phyloP scores from a whole-genome alignment of 2,113 vertebrate species.

The Amazona vittata region DNA sequence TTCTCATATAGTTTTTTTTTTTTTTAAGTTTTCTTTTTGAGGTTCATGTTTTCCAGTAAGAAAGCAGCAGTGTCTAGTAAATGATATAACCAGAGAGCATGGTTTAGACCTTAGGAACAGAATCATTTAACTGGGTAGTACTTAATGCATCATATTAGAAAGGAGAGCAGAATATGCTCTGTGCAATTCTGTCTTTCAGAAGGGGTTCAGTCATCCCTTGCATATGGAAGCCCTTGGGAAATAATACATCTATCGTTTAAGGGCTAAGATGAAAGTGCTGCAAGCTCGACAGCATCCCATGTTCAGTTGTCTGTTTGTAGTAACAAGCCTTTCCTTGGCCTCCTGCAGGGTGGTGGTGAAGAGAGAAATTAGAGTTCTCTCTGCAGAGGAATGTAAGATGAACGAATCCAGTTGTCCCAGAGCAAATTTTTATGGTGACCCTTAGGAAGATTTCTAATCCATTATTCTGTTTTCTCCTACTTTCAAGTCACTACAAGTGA shows the following conservation, averaged over 20 bases:
- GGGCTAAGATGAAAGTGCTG: background rate
- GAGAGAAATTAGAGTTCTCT: background rate
- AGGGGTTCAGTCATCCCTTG: background rate
- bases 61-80: background rate
- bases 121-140: background rate
- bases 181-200: background rate
- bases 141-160: background rate
- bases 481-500: background rate
- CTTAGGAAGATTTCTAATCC: background rate
- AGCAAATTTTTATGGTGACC: background rate
- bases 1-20: background rate
- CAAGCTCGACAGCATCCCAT: background rate
- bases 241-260: background rate
- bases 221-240: background rate
- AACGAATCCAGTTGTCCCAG: background rate
- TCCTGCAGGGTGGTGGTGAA: background rate
- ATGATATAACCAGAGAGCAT: background rate
- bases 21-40: background rate
- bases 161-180: background rate
- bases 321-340: background rate
- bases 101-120: background rate
- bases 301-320: background rate
- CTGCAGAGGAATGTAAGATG: background rate
- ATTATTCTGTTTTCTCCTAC: background rate
- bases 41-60: background rate